Conservation (phyloP, 2,888 invertebrate species). For the Kuschelorhynchus macadamiae region DNA sequence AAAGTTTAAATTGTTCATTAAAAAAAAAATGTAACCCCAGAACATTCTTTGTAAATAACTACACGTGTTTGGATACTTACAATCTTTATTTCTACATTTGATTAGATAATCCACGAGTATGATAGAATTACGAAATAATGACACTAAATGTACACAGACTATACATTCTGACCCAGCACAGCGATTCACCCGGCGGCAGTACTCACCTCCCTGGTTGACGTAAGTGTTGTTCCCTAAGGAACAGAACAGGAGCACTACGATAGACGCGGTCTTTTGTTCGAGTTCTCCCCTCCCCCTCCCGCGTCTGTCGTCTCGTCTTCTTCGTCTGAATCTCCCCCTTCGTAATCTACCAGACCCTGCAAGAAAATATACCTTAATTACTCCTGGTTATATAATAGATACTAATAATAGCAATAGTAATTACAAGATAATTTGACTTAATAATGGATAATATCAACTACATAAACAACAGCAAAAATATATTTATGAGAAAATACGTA, state of each 20-base stretch:
- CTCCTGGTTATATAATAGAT: no score
- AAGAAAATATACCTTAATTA: slow-evolving; percentile 53
- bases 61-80: slow-evolving; percentile 13
- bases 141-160: slow-evolving; percentile 9
- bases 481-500: no score
- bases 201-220: slow-evolving; percentile 39
- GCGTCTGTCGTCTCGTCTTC: slow-evolving; percentile 82
- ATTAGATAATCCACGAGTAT: background rate
- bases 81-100: slow-evolving; percentile 21
- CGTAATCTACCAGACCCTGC: slow-evolving; percentile 96
- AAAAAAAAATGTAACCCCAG: no score
- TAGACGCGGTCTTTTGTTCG: slow-evolving; percentile 79
- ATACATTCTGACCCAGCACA: slow-evolving; percentile 2
- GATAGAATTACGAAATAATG: background rate
- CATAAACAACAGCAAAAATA: no score
- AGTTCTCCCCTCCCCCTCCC: slow-evolving; percentile 65
- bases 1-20: no score
- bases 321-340: slow-evolving; percentile 97
- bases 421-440: no score
- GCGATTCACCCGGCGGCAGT: slow-evolving; percentile 10
- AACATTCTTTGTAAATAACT: slow-evolving; percentile 14
- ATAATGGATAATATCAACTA: no score
- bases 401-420: no score
- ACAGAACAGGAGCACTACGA: slow-evolving; percentile 74
- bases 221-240: slow-evolving; percentile 31